phyloP scores from a whole-genome alignment of 2,113 vertebrate genomes.

The Antigone vipio region DNA sequence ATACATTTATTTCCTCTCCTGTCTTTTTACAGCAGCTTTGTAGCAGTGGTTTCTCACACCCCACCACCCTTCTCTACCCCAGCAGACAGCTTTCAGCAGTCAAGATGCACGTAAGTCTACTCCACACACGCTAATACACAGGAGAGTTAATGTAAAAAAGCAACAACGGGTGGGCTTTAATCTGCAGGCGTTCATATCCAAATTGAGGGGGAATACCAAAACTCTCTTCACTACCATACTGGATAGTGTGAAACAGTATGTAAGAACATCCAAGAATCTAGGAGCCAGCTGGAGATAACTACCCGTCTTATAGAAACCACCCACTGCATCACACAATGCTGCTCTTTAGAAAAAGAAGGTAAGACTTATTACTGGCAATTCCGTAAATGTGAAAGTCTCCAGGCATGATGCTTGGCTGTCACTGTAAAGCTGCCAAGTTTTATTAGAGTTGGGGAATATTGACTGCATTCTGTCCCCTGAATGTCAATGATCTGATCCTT shows the following conservation, averaged over 20 bases:
- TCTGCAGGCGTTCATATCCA: not conserved
- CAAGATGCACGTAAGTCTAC: not conserved
- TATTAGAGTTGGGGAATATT: not conserved
- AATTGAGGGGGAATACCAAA: not conserved
- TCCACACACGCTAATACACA: not conserved
- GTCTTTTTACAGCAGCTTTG: not conserved
- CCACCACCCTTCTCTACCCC: not conserved
- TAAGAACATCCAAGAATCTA: not conserved
- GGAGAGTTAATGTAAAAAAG: not conserved
- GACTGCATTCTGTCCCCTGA: not conserved
- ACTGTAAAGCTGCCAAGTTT: conserved; percentile 11
- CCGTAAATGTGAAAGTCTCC: not conserved
- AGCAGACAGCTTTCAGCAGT: not conserved
- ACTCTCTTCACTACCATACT: not conserved
- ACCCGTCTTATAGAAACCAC: not conserved
- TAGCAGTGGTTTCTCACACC: not conserved
- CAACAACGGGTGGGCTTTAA: not conserved
- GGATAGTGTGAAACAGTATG: not conserved
- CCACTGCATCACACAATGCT: not conserved
- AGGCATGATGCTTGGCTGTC: not conserved
- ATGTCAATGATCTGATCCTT: conserved; percentile 6
- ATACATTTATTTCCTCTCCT: not conserved
- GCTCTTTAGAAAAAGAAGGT: not conserved
- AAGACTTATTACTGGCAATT: not conserved
- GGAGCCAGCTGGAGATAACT: not conserved